These are phyloP conservation scores for Sterrhoptilus dennistouni DNA, from an alignment of 2,113 vertebrate species.

Conservation along the genomic window DNA sequence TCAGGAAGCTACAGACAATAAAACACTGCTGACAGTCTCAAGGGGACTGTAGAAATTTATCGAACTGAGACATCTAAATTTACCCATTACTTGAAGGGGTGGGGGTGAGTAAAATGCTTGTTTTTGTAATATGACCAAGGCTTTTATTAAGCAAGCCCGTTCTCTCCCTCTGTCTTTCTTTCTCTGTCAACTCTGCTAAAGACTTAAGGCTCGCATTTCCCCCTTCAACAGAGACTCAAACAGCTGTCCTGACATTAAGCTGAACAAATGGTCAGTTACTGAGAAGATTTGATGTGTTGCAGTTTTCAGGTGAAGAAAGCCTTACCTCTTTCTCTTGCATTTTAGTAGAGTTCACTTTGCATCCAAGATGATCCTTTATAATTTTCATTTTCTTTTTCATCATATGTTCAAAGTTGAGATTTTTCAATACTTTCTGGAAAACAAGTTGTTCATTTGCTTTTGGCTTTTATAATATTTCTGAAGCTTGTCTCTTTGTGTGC, in stretches of 20 bases:
- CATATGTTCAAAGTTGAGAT: not conserved
- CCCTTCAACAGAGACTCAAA: not conserved
- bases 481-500: not conserved
- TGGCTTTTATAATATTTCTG: not conserved
- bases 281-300: not conserved
- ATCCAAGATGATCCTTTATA: not conserved
- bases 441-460: not conserved
- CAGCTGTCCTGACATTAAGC: not conserved
- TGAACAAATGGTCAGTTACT: not conserved
- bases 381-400: not conserved
- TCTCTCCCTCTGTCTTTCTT: not conserved
- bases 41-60: constrained; percentile 9
- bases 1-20: constrained; percentile 37
- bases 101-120: not conserved
- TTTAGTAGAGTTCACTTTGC: not conserved
- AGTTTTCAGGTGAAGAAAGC: not conserved
- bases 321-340: constrained; percentile 55
- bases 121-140: constrained; percentile 6
- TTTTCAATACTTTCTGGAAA: not conserved
- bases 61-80: constrained; percentile 25
- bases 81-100: not conserved
- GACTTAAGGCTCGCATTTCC: not conserved
- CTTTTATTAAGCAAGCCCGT: constrained; percentile 16
- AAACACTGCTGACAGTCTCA: constrained; percentile 27
- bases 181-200: not conserved